Evolutionary conservation across 2,888 invertebrate genomes (phyloP).

Genomic region (Drosophila barbarae): DNA sequence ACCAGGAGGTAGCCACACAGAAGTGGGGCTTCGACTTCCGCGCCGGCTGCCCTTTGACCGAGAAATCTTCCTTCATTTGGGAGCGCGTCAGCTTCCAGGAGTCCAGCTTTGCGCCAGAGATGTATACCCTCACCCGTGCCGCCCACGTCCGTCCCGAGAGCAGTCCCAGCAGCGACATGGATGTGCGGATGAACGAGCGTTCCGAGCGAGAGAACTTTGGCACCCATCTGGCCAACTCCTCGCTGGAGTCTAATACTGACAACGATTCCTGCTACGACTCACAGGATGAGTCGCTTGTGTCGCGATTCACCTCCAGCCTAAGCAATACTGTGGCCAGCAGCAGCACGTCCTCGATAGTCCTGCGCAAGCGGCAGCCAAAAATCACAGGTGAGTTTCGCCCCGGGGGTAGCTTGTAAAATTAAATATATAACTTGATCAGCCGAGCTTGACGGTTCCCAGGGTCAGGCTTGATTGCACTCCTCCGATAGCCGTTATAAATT

Average conservation of each 20-base stretch:
- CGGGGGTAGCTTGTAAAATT: constrained; percentile 15
- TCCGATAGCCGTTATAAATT: constrained; percentile 35
- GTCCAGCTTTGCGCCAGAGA: constrained; percentile 75
- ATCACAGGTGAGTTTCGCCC: constrained; percentile 78
- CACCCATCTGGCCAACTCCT: constrained; percentile 52
- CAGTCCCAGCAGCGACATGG: constrained; percentile 59
- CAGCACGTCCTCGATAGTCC: constrained; percentile 27
- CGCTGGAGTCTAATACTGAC: constrained; percentile 73
- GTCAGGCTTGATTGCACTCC: constrained; percentile 54
- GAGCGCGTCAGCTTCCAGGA: constrained; percentile 78
- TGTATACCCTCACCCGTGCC: constrained; percentile 79
- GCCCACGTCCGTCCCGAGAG: constrained; percentile 76
- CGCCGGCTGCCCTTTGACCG: constrained; percentile 72
- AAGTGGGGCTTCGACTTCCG: constrained; percentile 80
- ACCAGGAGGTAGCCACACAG: constrained; percentile 83
- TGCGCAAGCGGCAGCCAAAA: constrained; percentile 78
- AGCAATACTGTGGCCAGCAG: constrained; percentile 19
- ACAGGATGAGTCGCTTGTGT: constrained; percentile 73
- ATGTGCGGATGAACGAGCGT: constrained; percentile 76
- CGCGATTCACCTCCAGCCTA: constrained; percentile 59
- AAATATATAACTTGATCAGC: constrained; percentile 1
- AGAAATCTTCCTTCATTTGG: constrained; percentile 76
- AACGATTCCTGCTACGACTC: constrained; percentile 75
- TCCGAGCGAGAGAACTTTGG: constrained; percentile 76
- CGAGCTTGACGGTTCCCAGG: constrained; percentile 48